Percentiles rank a stretch among this genome's conserved stretches.
phyloP scores from a whole-genome alignment of 2,113 vertebrate species.

The Girardinichthys multiradiatus region DNA sequence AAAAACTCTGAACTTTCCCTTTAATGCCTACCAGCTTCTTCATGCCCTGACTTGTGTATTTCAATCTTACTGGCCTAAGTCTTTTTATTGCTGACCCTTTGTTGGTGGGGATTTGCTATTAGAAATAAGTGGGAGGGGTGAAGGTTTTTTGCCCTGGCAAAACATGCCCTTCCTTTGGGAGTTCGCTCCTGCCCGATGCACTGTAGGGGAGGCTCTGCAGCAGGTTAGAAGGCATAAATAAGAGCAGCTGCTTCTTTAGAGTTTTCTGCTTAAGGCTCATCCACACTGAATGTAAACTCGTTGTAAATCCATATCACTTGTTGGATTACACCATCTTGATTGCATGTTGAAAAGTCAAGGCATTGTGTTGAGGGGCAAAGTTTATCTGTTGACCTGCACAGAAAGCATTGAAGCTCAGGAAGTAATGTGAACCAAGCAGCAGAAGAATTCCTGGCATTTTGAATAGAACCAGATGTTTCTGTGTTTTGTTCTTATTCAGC shows the following conservation, averaged over 20 bases:
- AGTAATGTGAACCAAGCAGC: constrained; percentile 69
- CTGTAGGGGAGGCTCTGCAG: constrained; percentile 8
- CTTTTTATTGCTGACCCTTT: constrained; percentile 21
- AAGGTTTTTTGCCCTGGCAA: constrained; percentile 11
- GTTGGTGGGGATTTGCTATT: constrained; percentile 14
- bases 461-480: constrained; percentile 75
- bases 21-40: constrained; percentile 9
- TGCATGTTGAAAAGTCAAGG: constrained; percentile 48
- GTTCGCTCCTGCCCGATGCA: constrained; percentile 3
- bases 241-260: constrained; percentile 25
- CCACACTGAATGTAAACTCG: constrained; percentile 37
- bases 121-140: constrained; percentile 16
- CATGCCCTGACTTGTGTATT: constrained; percentile 20
- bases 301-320: constrained; percentile 31
- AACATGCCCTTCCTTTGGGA: constrained; percentile 7
- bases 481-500: constrained; percentile 29
- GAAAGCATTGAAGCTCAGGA: constrained; percentile 55
- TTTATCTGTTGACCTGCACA: constrained; percentile 57
- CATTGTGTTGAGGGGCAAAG: constrained; percentile 55
- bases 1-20: neutral
- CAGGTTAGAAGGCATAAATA: constrained; percentile 23
- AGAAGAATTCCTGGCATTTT: constrained; percentile 71
- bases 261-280: constrained; percentile 19
- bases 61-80: constrained; percentile 10
- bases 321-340: constrained; percentile 26